Evolutionary conservation across 1,140 invertebrate species (phyloP).

Genomic region (Trigoniulus corallinus): DNA sequence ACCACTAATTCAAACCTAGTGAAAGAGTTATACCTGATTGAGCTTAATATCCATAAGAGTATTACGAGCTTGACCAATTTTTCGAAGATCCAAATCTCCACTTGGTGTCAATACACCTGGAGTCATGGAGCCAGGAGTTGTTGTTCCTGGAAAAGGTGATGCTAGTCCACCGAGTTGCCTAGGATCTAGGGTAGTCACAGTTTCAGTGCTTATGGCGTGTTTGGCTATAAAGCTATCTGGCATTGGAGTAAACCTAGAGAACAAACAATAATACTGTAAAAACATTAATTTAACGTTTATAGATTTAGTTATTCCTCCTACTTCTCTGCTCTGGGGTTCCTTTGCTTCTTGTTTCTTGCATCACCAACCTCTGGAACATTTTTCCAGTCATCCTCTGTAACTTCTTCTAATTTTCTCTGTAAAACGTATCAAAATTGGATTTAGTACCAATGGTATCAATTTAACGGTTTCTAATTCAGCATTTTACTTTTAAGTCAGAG

Average conservation of each 20-base stretch:
- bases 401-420: conserved; percentile 53
- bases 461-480: not conserved
- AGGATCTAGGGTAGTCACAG: conserved; percentile 63
- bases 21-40: conserved; percentile 45
- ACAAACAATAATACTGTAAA: too few species aligned
- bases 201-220: conserved; percentile 66
- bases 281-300: conserved; percentile 6
- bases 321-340: conserved; percentile 87
- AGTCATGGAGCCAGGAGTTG: conserved; percentile 14
- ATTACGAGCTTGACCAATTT: conserved; percentile 97
- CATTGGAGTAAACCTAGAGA: conserved; percentile 76
- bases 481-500: conserved; percentile 68
- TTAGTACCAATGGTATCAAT: not conserved
- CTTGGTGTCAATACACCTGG: conserved; percentile 48
- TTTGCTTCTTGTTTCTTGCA: conserved; percentile 89
- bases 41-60: conserved; percentile 99
- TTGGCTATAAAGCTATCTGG: conserved; percentile 91
- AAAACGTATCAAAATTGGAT: conserved; percentile 5
- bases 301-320: too few species aligned
- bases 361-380: conserved; percentile 97
- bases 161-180: conserved; percentile 10
- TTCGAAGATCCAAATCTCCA: conserved; percentile 90
- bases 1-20: not conserved
- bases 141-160: conserved; percentile 16
- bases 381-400: conserved; percentile 88